A percentile compares a stretch with the other conserved stretches of the same genome.
These are phyloP conservation scores for Cyanoramphus novaezelandiae DNA, from an alignment of 2,113 vertebrate species.

Conservation along the genomic window DNA sequence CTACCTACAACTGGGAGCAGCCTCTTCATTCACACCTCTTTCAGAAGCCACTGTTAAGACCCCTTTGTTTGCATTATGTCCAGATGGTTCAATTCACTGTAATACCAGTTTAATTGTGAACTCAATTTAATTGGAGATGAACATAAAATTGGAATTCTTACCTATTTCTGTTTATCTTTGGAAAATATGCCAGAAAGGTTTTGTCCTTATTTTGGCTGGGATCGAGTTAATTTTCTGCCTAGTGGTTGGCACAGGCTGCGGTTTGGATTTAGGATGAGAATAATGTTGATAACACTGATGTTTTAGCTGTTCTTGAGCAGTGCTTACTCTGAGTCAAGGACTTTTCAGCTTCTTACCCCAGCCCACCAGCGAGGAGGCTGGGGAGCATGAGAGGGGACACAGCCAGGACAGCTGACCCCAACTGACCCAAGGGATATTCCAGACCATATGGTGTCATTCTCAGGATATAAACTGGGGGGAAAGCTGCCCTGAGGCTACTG, in stretches of 20 bases:
- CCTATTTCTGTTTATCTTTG: not conserved
- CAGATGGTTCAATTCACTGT: not conserved
- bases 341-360: not conserved
- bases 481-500: not conserved
- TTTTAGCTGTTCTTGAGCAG: not conserved
- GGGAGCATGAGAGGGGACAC: not conserved
- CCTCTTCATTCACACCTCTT: not conserved
- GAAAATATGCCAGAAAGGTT: not conserved
- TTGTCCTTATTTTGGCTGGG: not conserved
- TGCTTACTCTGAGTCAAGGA: not conserved
- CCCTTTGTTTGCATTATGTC: not conserved
- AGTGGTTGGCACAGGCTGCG: not conserved
- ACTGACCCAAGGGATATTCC: not conserved
- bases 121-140: not conserved
- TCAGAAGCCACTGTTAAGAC: not conserved
- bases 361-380: not conserved
- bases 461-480: not conserved
- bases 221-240: not conserved
- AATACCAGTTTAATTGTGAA: not conserved
- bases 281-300: not conserved
- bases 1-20: not conserved
- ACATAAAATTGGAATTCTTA: not conserved
- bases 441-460: not conserved
- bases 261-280: not conserved
- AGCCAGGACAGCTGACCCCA: not conserved